These are phyloP conservation scores for Protonemura montana DNA, from an alignment of 2,888 invertebrate species.

Conservation along the genomic window DNA sequence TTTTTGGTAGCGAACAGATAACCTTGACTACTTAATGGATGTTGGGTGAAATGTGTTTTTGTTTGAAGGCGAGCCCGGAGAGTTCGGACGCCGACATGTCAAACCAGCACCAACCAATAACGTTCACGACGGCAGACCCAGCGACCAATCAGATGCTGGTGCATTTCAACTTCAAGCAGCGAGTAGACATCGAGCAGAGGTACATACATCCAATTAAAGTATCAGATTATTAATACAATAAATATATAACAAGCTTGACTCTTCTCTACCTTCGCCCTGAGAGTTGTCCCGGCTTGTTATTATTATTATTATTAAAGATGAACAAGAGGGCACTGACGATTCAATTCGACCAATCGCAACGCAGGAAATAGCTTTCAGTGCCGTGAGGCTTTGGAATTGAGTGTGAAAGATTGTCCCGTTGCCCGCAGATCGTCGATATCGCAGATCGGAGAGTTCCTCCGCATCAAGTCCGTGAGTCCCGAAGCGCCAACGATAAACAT, in stretches of 20 bases:
- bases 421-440: conserved; percentile 51
- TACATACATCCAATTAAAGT: background rate
- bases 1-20: too few species aligned
- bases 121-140: conserved; percentile 45
- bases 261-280: too few species aligned
- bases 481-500: background rate
- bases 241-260: too few species aligned
- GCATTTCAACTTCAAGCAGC: conserved; percentile 51
- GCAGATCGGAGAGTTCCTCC: conserved; percentile 54
- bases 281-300: too few species aligned
- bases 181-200: conserved; percentile 47
- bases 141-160: conserved; percentile 52
- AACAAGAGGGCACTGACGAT: too few species aligned
- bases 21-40: too few species aligned
- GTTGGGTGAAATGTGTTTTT: background rate
- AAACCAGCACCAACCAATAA: conserved; percentile 45
- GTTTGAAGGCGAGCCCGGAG: conserved; percentile 17
- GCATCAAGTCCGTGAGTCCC: conserved; percentile 52
- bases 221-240: too few species aligned
- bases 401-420: too few species aligned
- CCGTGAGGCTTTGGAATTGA: too few species aligned
- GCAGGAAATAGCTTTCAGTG: too few species aligned
- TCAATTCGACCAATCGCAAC: too few species aligned
- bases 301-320: too few species aligned
- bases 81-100: conserved; percentile 43